Evolutionary conservation across 2,888 invertebrate genomes (phyloP), one percentile per base, ranked within the genome.

Genomic region (Napeogenes sylphis): DNA sequence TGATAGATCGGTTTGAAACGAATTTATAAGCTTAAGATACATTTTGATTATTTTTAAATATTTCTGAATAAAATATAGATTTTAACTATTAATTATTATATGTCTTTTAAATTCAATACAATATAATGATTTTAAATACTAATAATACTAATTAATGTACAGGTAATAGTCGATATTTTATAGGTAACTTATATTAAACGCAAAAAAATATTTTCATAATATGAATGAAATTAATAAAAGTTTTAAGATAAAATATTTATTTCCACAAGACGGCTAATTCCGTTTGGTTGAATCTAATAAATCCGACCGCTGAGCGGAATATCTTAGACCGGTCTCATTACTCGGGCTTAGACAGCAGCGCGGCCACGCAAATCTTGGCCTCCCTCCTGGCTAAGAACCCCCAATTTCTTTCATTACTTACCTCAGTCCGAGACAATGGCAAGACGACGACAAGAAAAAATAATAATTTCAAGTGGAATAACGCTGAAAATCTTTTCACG

Each of bases 381-480:
- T 84, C 87, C 87, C 84, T 76, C 77, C 79, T 76, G 79, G 75
- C 78, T 79, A 80, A 83, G 85, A 84, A 83, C 83, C 87, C 89
- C 89, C 87, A 87, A 89, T 89, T 90, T 87, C 87, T 88, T 86
- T 90, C 90, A 90, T 89, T 90, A 88, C 90, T 90, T 90, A 90
- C 90, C 87, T 90, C 83, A 83, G 77, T 79, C 82, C 85, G 88
- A 90, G 91, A 91, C 91, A 91, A 91, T 91, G 80, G 90, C 82
- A 90, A 88, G 89, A 90, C 84, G 84, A 87, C 81, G 85, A 85
- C 85, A 85, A 84, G 87, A 88, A 89, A 88, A 85, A 88, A 80
- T 87, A 89, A 90, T 89, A 90, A 90, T 89, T 88, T 90, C 90
- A 90, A 90, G 90, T 90, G 90, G 90, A 90, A 88, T 88, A 90